These are phyloP conservation scores for Syngnathus acus DNA, from an alignment of 2,797 vertebrate genomes.

Conservation along the genomic window DNA sequence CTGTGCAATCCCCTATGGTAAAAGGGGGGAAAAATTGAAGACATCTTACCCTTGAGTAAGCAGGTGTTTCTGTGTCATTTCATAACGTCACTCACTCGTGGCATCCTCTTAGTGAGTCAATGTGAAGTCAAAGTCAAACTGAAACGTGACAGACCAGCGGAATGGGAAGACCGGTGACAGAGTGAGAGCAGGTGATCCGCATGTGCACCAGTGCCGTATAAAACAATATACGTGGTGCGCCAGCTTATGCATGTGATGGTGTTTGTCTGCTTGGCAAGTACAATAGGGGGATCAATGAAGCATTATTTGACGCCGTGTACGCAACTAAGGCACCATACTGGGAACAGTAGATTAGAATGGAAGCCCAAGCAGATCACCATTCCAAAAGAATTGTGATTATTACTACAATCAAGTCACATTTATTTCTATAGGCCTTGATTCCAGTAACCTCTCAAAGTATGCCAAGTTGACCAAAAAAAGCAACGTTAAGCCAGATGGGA, in stretches of 20 bases:
- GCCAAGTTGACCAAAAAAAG: too few species aligned
- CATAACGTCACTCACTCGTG: not conserved
- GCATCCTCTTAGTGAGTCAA: not conserved
- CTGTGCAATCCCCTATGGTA: constrained; percentile 4
- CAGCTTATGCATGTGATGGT: not conserved
- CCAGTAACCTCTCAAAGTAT: too few species aligned
- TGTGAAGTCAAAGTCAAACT: not conserved
- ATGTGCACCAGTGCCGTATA: not conserved
- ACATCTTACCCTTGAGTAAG: not conserved
- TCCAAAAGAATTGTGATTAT: not conserved
- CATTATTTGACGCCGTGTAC: not conserved
- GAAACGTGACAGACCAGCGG: not conserved
- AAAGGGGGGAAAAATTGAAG: constrained; percentile 19
- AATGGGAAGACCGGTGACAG: not conserved
- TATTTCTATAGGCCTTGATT: too few species aligned
- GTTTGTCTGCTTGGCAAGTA: constrained; percentile 1
- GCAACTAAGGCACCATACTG: not conserved
- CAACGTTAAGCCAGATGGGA: too few species aligned
- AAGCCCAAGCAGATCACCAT: not conserved
- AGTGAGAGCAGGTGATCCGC: constrained; percentile 4
- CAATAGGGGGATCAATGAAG: not conserved
- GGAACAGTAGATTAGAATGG: not conserved
- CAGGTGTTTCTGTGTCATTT: not conserved
- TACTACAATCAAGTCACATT: not conserved
- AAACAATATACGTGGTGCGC: not conserved